Base-by-base conservation (phyloP, 2,797 vertebrate species). In the Urophycis tenuis region DNA sequence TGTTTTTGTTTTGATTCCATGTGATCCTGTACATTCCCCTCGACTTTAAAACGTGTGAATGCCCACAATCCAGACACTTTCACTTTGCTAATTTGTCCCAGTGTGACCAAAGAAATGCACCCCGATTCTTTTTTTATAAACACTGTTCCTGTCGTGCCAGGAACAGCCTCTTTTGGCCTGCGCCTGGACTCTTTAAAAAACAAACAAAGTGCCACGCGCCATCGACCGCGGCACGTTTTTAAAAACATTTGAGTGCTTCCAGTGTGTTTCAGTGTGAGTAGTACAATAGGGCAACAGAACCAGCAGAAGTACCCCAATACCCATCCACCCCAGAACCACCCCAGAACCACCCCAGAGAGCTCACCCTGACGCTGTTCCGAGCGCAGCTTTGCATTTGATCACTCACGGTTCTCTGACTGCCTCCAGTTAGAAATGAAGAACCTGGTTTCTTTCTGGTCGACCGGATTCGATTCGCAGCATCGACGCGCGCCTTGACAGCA, bases 261-360 rank as follows among this genome's bases (percentile, higher is more conserved):
- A 88, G 88, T 86, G 89, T 84, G 86, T 89, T 88, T 75, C 82
- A 81, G 81, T 82, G 2, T 29, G 10, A 4, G 78, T 71, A 73
- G 75, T 71, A 78, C 78, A 82, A 45, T 22, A 85, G 76, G 82
- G 84, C 87, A 69, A 88, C 89, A 83, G 83, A 87, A 88, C 81
- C 85, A 80, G 87, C 83, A 83, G 82, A 84, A 80, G 78, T 33
- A 60, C 53, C 22, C 53, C 35, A 79, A 85, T 78, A 17, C 73
- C 82, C 79, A 82, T 74, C 69, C 73, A 73, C 22, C 64, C 72
- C 70, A 22, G 35, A 33, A 1, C 35, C 82, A 84, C 86, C 81
- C 74, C 60, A 69, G 15, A 53, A 45, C 89, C 87, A 86, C 89
- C 82, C 87, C 82, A 87, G 84, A 91, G 87, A 88, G 80, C 80